Evolutionary conservation across 2,888 invertebrate genomes (phyloP), one percentile per base, ranked within the genome.

Genomic region (Mongoloraphidia duomilia): DNA sequence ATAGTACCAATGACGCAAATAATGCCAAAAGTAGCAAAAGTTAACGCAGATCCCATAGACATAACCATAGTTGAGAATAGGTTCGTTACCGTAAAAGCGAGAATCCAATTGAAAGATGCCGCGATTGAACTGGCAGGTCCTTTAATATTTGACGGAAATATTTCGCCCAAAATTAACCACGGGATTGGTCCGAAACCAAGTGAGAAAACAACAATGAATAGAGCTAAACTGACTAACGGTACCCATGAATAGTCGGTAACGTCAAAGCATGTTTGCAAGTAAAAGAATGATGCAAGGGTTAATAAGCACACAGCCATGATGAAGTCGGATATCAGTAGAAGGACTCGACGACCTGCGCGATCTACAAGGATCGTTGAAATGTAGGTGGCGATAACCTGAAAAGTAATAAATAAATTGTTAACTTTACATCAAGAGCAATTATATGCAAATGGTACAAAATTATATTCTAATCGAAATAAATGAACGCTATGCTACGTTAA

Each of bases 181-280:
- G 84, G 84, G 33, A 84, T 77, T 0, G 83, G 82, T 0, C 83
- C 84, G 14, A 75, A 77, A 1, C 84, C 84, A 26, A 78, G 63
- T 0, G 80, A 77, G 58, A 80, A 84, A 0, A 73, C 70, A 5
- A 72, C 67, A 2, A 81, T 75, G 59, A 72, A 81, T 9, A 75
- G 52, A 9, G 75, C 71, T 9, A 82, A 60, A 14, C 73, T 69
- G 1, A 73, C 61, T 1, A 82, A 61, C 0, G 82, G 81, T 2
- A 81, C 58, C 76, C 76, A 77, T 42, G 49, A 52, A 44, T n/a
- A 60, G 10, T 58, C 55, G 12, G 58, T 59, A n/a, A 59, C 40
- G 17, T 62, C 58, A 1, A 56, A 49, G 3, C 54, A 51, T 13
- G 45, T 45, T 42, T 56, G 51, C 33, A 72, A 48, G 52, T 66